Evolutionary conservation across 2,888 invertebrate species (phyloP), one percentile per base, ranked within the genome.

Genomic region (Pyrgus malvae): DNA sequence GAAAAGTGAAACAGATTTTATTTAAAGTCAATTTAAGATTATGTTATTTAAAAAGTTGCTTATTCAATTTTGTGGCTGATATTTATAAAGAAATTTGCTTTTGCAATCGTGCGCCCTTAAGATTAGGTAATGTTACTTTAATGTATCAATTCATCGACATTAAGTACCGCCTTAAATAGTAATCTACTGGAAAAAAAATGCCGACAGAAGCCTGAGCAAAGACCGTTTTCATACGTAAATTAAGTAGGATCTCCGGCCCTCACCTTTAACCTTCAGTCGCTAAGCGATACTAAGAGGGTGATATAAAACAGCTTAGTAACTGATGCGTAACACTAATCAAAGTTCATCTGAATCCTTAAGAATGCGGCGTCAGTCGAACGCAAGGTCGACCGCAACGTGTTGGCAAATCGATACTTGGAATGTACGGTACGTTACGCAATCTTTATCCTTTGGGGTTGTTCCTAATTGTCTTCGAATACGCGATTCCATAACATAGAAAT

Each of bases 261-360:
- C n/a, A n/a, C n/a, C n/a, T n/a, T n/a, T n/a, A n/a, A n/a, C n/a
- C n/a, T n/a, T n/a, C n/a, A n/a, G n/a, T n/a, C n/a, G n/a, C n/a
- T n/a, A n/a, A n/a, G n/a, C 29, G 12, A 6, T 16, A 35, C 3
- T 17, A n/a, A 9, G 17, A 17, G 8, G 17, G 8, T 19, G 17
- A 4, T 7, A 17, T n/a, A 37, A 35, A 35, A 48, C 37, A 48
- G 35, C 46, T 25, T 25, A 37, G 35, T 50, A 50, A 33, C n/a
- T 25, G 31, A 21, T 33, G 41, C 33, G 16, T 50, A 33, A 50
- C 50, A 51, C 42, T 64, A 58, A 65, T 61, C 61, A 69, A 68
- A 67, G 62, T 65, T 64, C 62, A 69, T 72, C 76, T 70, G 59
- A 85, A 85, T 78, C 85, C 86, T 74, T 77, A 84, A 67, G 80